phyloP scores from a whole-genome alignment of 2,888 invertebrate genomes.

The Atethmia centrago region DNA sequence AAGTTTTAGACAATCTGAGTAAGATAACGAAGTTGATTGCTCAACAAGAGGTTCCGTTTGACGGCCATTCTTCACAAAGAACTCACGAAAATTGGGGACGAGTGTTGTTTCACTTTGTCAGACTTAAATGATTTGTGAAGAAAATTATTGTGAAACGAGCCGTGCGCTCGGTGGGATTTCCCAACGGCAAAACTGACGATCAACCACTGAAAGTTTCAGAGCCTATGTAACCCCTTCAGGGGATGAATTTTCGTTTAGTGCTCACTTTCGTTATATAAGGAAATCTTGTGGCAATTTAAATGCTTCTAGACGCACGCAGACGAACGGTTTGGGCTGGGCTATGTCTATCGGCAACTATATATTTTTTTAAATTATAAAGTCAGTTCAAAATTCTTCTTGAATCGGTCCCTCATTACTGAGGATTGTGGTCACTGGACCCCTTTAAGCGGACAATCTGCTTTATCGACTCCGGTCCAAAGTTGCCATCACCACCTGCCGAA shows the following conservation, averaged over 20 bases:
- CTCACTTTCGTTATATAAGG: not conserved
- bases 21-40: slow-evolving; percentile 34
- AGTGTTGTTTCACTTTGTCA: slow-evolving; percentile 3
- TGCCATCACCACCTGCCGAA: too few relatives aligned
- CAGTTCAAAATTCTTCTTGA: too few relatives aligned
- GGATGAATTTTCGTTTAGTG: not conserved
- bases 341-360: too few relatives aligned
- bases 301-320: not conserved
- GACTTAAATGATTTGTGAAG: slow-evolving; percentile 12
- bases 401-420: too few relatives aligned
- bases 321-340: not conserved
- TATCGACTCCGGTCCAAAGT: too few relatives aligned
- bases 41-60: slow-evolving; percentile 1
- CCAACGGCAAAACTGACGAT: not conserved
- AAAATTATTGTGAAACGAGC: not conserved
- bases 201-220: not conserved
- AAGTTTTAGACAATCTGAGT: slow-evolving; percentile 11
- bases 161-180: too few relatives aligned
- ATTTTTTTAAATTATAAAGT: too few relatives aligned
- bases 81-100: slow-evolving; percentile 20
- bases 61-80: slow-evolving; percentile 10
- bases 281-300: not conserved
- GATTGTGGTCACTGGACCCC: too few relatives aligned
- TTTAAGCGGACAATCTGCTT: too few relatives aligned
- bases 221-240: not conserved